A percentile compares a stretch with the other conserved stretches of the same genome.
phyloP scores from a whole-genome alignment of 2,888 invertebrate species.

The Drosophila hamatofila region DNA sequence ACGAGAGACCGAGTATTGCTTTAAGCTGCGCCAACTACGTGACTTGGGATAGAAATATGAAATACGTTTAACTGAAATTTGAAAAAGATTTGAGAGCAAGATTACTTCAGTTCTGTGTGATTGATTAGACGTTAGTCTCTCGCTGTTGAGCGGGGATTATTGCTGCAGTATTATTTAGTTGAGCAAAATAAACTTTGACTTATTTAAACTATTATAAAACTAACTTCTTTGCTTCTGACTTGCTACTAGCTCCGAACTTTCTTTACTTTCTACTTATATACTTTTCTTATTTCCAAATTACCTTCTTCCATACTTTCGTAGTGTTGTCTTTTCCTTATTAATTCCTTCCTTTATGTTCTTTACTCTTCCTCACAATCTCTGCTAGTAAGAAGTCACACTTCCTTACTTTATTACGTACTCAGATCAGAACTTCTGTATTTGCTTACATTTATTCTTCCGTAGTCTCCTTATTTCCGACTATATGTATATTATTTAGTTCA shows the following conservation, averaged over 20 bases:
- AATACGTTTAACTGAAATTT: slow-evolving; percentile 3
- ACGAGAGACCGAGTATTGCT: background rate
- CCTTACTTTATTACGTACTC: too few relatives aligned
- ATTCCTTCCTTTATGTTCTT: too few relatives aligned
- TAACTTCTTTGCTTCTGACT: background rate
- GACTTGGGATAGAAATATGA: slow-evolving; percentile 1
- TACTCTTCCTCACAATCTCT: too few relatives aligned
- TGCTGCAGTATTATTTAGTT: background rate
- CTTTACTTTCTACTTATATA: too few relatives aligned
- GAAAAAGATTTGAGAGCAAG: background rate
- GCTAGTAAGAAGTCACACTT: too few relatives aligned
- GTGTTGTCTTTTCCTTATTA: background rate
- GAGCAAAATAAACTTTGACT: background rate
- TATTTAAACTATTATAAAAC: too few relatives aligned
- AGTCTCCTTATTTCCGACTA: too few relatives aligned
- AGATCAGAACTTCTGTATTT: too few relatives aligned
- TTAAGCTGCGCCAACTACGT: slow-evolving; percentile 9
- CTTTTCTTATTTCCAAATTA: background rate
- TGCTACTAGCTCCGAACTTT: background rate
- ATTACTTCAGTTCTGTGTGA: background rate
- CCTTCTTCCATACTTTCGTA: background rate
- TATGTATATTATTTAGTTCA: too few relatives aligned
- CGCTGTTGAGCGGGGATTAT: background rate
- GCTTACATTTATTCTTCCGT: too few relatives aligned
- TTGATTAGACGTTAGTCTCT: background rate